A percentile compares a stretch with the other conserved stretches of the same genome.
Conservation (phyloP, 2,888 invertebrate genomes). For the Drosophila prostipennis region DNA sequence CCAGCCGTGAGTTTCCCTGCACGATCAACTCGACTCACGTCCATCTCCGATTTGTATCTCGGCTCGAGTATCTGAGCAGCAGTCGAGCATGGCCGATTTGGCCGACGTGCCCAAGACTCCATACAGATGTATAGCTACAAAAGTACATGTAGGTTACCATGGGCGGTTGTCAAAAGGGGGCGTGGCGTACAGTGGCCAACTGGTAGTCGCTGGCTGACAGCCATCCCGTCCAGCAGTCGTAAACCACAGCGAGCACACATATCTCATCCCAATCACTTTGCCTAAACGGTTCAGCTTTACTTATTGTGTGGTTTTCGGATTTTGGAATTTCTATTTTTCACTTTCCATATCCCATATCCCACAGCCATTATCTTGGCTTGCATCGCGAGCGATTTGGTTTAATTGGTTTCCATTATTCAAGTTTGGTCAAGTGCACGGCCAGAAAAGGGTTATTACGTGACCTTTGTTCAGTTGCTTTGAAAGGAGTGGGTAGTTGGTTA, state of each 20-base stretch:
- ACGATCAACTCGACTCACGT: slow-evolving; percentile 11
- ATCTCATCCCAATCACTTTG: slow-evolving; percentile 57
- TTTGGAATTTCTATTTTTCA: slow-evolving; percentile 42
- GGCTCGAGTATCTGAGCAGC: slow-evolving; percentile 22
- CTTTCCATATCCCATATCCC: slow-evolving; percentile 31
- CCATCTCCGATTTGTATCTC: slow-evolving; percentile 29
- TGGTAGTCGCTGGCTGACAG: slow-evolving; percentile 41
- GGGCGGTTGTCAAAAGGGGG: slow-evolving; percentile 12
- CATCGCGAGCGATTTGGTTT: slow-evolving; percentile 41
- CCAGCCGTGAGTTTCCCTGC: neutral
- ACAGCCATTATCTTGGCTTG: slow-evolving; percentile 45
- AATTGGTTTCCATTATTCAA: slow-evolving; percentile 44
- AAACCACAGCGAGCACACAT: slow-evolving; percentile 10
- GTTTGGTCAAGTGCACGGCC: slow-evolving; percentile 42
- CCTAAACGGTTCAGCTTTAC: slow-evolving; percentile 47
- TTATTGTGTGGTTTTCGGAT: slow-evolving; percentile 5
- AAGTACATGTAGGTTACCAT: slow-evolving; percentile 38
- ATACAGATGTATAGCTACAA: slow-evolving; percentile 2
- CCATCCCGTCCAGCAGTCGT: neutral
- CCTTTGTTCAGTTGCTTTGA: slow-evolving; percentile 27
- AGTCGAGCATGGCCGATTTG: slow-evolving; percentile 30
- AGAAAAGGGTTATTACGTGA: slow-evolving; percentile 27
- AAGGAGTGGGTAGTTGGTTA: slow-evolving; percentile 4
- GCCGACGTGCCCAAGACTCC: slow-evolving; percentile 21
- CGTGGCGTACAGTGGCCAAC: slow-evolving; percentile 5